Base-by-base conservation (phyloP, 2,888 invertebrate species). In the Macaria notata region DNA sequence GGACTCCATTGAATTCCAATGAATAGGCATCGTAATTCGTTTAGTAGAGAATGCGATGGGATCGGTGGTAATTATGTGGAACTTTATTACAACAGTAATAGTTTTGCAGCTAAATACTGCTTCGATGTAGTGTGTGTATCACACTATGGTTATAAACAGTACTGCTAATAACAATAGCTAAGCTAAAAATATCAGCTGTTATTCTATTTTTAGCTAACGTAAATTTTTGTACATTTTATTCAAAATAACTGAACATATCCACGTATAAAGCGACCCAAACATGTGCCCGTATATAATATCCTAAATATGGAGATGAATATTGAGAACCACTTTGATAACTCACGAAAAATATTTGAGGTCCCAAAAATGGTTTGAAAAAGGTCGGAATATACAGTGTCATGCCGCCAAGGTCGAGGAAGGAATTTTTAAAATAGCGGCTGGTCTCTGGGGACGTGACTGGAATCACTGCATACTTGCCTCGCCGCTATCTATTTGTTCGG, bases 361-460 rank as follows among this genome's bases (percentile, higher is more conserved):
- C 29, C 45, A 42, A 61, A 50, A 56, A 59, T 62, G 43, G 31
- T 31, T 19, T 56, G 51, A 49, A 45, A 62, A 62, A 61, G 63
- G 56, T 65, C 61, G 54, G 46, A 59, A 59, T 58, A 62, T 63
- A 62, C 51, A 60, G 60, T 61, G 59, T 58, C 62, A 61, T 65
- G 57, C 54, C 56, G 46, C 68, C 67, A 73, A 78, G 74, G 73
- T 71, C 68, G 71, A 63, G 49, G 61, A 75, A 71, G 70, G 71
- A 76, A 77, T 76, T 80, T 84, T 83, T 79, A 81, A 83, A 80
- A 73, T 73, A 79, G 71, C 72, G 74, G 74, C 73, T 73, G 75
- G 78, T 72, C 74, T 74, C 69, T 65, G 59, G 66, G 65, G 70
- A 84, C 83, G 85, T 85, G 86, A 82, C 79, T 70, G 49, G 83